Base-by-base conservation (phyloP, 2,113 vertebrate genomes). In the Phyllostomus discolor region DNA sequence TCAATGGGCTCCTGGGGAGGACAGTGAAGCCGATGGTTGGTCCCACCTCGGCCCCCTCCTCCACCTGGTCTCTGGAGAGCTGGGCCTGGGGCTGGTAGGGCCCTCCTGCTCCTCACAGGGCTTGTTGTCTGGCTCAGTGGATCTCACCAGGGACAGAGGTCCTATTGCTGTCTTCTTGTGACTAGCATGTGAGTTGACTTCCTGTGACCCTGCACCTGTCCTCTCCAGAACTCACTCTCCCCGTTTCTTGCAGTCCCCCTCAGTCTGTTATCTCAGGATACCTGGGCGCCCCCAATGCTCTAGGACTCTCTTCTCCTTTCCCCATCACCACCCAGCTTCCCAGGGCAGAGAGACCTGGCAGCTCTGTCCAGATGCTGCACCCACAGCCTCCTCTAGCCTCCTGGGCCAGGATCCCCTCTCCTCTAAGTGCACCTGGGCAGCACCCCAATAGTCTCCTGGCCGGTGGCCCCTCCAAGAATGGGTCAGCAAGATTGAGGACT, bases 1-100 rank as follows among this genome's bases (percentile, higher is more conserved):
- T 99, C 99, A 50, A 99, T 98, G 0, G 99, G 99, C 87, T 99
- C 99, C 99, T 99, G 96, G 48, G 16, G 7, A 20, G n/a, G 35
- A 24, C 2, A 9, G 10, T n/a, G 41, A 41, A 19, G 4, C 2
- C 4, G 33, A 31, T 0, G 35, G n/a, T 16, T 7, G 0, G 54
- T 26, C 10, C 12, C 5, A 7, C 1, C 11, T 26, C 0, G 0
- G 10, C 11, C 31, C 4, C 8, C 72, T 15, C 1, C 69, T 33
- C 14, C 0, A 0, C 9, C 48, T n/a, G 1, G 4, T 19, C 43
- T 66, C 64, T 6, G 46, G 1, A 86, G 54, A 85, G 11, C 31
- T 52, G 41, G 66, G 10, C 31, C 0, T 15, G 28, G 22, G 50
- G 10, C 2, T 59, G 38, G 50, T 3, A 4, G 26, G 35, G 15